phyloP scores from a whole-genome alignment of 2,113 vertebrate species.

The Chitala chitala region DNA sequence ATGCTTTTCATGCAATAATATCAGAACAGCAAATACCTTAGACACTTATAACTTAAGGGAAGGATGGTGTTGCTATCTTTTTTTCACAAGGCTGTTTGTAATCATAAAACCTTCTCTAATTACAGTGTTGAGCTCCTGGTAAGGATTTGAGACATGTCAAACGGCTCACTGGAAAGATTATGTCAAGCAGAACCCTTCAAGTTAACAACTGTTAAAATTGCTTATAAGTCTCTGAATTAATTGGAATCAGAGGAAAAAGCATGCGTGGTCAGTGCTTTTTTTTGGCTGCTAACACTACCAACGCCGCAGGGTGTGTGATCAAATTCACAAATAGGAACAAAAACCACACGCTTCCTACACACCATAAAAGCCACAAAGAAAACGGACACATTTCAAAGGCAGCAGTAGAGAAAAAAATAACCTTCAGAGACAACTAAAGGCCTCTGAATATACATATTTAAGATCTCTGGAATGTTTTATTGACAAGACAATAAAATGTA shows the following conservation, averaged over 20 bases:
- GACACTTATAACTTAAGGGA: neutral
- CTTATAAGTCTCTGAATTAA: slow-evolving; percentile 70
- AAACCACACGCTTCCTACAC: neutral
- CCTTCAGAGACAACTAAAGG: slow-evolving; percentile 35
- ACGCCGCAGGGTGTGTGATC: neutral
- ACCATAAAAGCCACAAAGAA: neutral
- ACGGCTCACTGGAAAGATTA: slow-evolving; percentile 58
- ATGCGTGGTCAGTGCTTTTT: slow-evolving; percentile 36
- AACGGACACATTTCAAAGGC: neutral
- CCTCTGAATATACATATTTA: slow-evolving; percentile 66
- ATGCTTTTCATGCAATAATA: neutral
- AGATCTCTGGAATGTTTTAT: slow-evolving; percentile 62
- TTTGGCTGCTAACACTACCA: neutral
- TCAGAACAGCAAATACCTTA: neutral
- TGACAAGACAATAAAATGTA: slow-evolving; percentile 58
- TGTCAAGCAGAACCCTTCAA: slow-evolving; percentile 45
- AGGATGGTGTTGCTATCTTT: too few relatives aligned
- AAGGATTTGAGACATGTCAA: slow-evolving; percentile 66
- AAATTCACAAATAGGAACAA: slow-evolving; percentile 7
- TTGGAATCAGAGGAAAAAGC: slow-evolving; percentile 59
- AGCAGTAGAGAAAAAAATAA: slow-evolving; percentile 26
- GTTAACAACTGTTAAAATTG: slow-evolving; percentile 58
- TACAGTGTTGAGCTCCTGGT: slow-evolving; percentile 57
- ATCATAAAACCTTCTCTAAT: slow-evolving; percentile 44
- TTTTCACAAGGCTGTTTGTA: slow-evolving; percentile 32